Conservation (phyloP, 2,797 vertebrate species). For the Zenarchopterus dispar region DNA sequence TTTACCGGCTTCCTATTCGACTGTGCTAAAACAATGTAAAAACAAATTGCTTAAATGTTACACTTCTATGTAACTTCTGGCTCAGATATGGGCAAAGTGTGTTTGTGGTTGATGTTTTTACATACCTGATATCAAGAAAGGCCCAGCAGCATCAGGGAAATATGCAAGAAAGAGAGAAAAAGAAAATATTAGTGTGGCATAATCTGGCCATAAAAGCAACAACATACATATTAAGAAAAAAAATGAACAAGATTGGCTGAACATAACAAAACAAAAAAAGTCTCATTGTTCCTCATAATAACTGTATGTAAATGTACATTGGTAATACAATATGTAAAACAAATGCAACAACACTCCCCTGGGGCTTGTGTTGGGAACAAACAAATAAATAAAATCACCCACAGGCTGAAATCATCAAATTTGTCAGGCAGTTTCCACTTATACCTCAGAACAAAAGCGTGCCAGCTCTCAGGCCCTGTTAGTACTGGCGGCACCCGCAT, state of each 20-base stretch:
- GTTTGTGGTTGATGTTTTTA: slow-evolving; percentile 19
- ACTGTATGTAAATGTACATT: too few species aligned
- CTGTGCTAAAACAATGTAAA: neutral
- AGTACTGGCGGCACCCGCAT: slow-evolving; percentile 52
- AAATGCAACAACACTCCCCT: slow-evolving; percentile 48
- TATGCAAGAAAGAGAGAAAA: slow-evolving; percentile 39
- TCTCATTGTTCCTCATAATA: too few species aligned
- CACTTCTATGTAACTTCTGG: neutral
- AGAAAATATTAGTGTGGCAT: slow-evolving; percentile 36
- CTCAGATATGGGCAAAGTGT: neutral
- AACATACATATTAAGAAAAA: too few species aligned
- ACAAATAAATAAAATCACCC: slow-evolving; percentile 45
- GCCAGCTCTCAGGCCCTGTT: slow-evolving; percentile 50
- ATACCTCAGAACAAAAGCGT: slow-evolving; percentile 46
- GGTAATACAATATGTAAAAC: slow-evolving; percentile 58
- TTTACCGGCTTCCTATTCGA: too few species aligned
- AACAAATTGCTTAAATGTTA: neutral
- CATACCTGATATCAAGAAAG: slow-evolving; percentile 64
- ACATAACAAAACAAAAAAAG: too few species aligned
- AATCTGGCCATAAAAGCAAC: slow-evolving; percentile 22
- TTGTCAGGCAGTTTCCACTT: slow-evolving; percentile 59
- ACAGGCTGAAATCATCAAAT: slow-evolving; percentile 59
- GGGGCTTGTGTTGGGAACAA: slow-evolving; percentile 50
- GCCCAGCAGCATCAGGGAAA: slow-evolving; percentile 18
- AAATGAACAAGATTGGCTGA: too few species aligned